These are phyloP conservation scores for Uria lomvia DNA, from an alignment of 2,113 vertebrate species.

Conservation along the genomic window DNA sequence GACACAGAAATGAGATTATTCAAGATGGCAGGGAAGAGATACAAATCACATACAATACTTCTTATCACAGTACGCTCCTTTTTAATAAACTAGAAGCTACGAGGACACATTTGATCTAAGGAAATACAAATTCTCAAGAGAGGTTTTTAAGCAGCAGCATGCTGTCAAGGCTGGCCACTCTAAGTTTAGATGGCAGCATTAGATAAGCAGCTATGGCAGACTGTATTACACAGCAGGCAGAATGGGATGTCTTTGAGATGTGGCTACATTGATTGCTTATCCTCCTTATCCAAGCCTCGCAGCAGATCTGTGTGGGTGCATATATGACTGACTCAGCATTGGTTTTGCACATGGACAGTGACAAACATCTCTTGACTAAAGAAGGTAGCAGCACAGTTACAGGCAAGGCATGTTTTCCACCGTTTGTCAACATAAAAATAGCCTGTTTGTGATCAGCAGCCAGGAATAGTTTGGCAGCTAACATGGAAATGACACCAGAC, in stretches of 20 bases:
- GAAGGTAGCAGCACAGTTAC: constrained; percentile 2
- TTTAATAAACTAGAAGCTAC: background rate
- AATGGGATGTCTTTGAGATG: background rate
- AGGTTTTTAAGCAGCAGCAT: background rate
- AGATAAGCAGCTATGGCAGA: background rate
- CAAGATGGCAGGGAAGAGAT: background rate
- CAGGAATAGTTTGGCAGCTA: constrained; percentile 50
- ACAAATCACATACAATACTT: background rate
- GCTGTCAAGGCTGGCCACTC: background rate
- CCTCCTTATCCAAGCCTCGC: background rate
- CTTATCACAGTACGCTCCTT: background rate
- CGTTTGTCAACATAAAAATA: constrained; percentile 52
- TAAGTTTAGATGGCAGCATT: background rate
- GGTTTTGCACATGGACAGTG: background rate
- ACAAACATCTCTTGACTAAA: constrained; percentile 44
- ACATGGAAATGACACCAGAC: constrained; percentile 1
- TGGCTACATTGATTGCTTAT: background rate
- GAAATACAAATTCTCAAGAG: background rate
- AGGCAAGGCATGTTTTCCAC: constrained; percentile 47
- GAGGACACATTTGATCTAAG: background rate
- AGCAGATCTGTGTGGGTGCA: background rate
- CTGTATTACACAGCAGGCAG: background rate
- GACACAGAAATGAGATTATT: background rate
- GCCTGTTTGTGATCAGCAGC: constrained; percentile 16
- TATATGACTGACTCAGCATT: background rate